These are phyloP conservation scores for Ophthalmolycus amberensis DNA, from an alignment of 2,113 vertebrate species.

Conservation along the genomic window DNA sequence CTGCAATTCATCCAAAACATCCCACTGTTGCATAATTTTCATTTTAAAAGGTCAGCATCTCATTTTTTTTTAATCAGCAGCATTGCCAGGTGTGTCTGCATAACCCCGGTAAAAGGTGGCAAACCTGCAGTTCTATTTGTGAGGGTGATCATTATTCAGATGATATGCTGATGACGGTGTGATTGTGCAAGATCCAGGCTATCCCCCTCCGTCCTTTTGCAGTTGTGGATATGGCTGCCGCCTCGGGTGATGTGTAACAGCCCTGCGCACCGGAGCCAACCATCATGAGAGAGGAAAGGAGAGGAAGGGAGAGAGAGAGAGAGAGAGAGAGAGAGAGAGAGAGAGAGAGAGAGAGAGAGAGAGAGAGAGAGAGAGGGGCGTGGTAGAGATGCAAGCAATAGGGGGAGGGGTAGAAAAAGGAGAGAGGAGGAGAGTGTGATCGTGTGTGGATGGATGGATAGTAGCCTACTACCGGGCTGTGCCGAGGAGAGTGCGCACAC, in stretches of 20 bases:
- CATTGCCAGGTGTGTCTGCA: not conserved
- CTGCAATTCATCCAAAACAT: not conserved
- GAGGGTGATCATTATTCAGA: slow-evolving; percentile 14
- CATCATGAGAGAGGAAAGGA: slow-evolving; percentile 65
- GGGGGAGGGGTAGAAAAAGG: slow-evolving; percentile 76
- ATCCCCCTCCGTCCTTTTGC: slow-evolving; percentile 45
- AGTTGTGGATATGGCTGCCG: slow-evolving; percentile 75
- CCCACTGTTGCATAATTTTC: not conserved
- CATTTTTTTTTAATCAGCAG: not conserved
- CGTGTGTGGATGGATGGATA: slow-evolving; percentile 71
- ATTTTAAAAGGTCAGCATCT: not conserved
- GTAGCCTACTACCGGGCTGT: slow-evolving; percentile 80
- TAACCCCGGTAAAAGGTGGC: not conserved
- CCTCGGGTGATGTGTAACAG: slow-evolving; percentile 71
- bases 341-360: slow-evolving; percentile 36
- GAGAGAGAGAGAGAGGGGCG: slow-evolving; percentile 26
- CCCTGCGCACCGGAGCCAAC: slow-evolving; percentile 75
- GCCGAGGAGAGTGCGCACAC: slow-evolving; percentile 34
- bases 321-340: slow-evolving; percentile 61
- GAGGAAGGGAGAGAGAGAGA: slow-evolving; percentile 43
- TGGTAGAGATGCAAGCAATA: slow-evolving; percentile 49
- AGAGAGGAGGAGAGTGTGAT: slow-evolving; percentile 67
- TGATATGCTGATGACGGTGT: slow-evolving; percentile 43
- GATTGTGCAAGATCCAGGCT: slow-evolving; percentile 51
- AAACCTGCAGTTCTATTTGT: not conserved